A percentile compares a stretch with the other conserved stretches of the same genome.
These are phyloP conservation scores for Sebastes trivittatus DNA, from an alignment of 2,797 vertebrate species.

Conservation along the genomic window DNA sequence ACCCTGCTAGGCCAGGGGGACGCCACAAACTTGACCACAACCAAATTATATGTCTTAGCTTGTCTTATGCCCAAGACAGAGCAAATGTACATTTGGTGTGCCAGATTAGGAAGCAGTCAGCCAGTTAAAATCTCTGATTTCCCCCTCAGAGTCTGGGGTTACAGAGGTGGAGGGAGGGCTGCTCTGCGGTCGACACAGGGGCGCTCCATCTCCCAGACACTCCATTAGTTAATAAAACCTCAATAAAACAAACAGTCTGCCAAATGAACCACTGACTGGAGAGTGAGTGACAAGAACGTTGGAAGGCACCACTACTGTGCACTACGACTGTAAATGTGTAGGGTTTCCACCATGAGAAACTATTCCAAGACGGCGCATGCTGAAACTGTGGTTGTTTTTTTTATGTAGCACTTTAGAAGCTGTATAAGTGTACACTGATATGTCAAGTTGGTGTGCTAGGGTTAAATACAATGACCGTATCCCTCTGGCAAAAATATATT, in stretches of 20 bases:
- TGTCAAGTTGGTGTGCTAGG: background rate
- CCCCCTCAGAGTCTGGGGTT: slow-evolving; percentile 64
- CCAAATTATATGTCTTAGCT: slow-evolving; percentile 71
- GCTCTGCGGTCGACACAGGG: slow-evolving; percentile 44
- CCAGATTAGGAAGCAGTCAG: slow-evolving; percentile 70
- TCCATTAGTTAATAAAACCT: slow-evolving; percentile 79
- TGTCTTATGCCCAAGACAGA: slow-evolving; percentile 53
- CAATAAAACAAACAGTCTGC: slow-evolving; percentile 73
- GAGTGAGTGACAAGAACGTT: slow-evolving; percentile 62
- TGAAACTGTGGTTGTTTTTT: background rate
- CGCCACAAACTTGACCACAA: slow-evolving; percentile 64
- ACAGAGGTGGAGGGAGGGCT: slow-evolving; percentile 37
- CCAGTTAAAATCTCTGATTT: slow-evolving; percentile 67
- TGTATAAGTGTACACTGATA: background rate
- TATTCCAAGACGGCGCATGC: background rate
- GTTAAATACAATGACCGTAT: slow-evolving; percentile 7
- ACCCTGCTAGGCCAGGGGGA: slow-evolving; percentile 59
- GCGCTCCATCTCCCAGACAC: slow-evolving; percentile 55
- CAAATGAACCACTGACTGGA: slow-evolving; percentile 60
- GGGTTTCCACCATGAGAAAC: slow-evolving; percentile 16
- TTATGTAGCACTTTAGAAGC: background rate
- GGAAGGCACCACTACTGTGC: slow-evolving; percentile 32
- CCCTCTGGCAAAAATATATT: background rate
- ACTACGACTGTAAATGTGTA: background rate
- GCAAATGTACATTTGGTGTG: slow-evolving; percentile 53